Conservation (phyloP, 2,113 vertebrate species). For the Corythornis cristatus region DNA sequence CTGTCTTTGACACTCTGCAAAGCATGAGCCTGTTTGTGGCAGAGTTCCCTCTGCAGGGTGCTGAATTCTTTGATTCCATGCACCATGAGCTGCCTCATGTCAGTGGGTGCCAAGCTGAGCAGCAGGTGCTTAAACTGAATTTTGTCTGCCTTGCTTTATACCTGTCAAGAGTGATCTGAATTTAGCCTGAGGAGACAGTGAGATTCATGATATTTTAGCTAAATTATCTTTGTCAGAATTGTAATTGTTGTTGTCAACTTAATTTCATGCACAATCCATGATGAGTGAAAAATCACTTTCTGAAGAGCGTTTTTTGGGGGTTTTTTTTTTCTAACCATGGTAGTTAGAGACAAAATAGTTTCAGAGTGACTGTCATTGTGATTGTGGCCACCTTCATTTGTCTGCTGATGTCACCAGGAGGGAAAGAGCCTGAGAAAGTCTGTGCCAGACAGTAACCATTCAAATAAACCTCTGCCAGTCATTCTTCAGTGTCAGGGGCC, state of each 20-base stretch:
- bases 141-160: neutral
- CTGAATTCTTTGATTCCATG: too few relatives aligned
- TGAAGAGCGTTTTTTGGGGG: rapidly evolving
- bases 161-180: neutral
- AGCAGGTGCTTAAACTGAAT: neutral
- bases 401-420: neutral
- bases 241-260: neutral
- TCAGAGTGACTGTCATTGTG: neutral
- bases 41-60: neutral
- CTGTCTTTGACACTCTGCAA: neutral
- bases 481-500: neutral
- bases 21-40: neutral
- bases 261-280: neutral
- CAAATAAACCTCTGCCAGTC: neutral
- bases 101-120: neutral
- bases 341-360: neutral
- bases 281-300: neutral
- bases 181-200: neutral
- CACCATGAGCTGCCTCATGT: neutral
- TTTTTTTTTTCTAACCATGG: neutral
- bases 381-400: neutral
- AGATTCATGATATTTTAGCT: neutral
- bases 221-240: neutral
- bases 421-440: neutral
- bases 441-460: neutral